Evolutionary conservation across 1,140 invertebrate species (phyloP), one percentile per base, ranked within the genome.

Genomic region (Periplaneta americana): DNA sequence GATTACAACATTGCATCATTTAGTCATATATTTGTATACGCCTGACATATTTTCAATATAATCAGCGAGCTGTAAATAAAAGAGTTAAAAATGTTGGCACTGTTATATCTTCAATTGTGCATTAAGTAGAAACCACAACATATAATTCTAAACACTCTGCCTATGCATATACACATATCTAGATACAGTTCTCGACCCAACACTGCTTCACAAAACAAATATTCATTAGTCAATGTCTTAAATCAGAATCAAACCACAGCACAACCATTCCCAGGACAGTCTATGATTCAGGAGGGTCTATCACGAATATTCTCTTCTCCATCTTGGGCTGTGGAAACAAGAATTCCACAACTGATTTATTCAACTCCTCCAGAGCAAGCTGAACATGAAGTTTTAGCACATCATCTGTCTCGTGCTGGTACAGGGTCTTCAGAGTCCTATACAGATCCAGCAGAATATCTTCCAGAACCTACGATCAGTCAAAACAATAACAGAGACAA

Each of bases 321-420:
- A 94, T 87, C 82, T 90, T 89, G 66, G 91, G 85, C 83, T 89
- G 86, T 0, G 90, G 88, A 81, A 92, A 91, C 22, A 96, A 84
- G 85, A 93, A 91, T 78, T 92, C 88, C 83, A 89, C 91, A 34
- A 94, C 92, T 75, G 94, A 93, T 66, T 90, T 89, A 86, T 95
- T 92, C 18, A 97, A 88, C 89, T 96, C 94, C 87, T 95, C 93
- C 6, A 96, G 85, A 1, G 95, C 94, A 34, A 96, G 85, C 84
- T 95, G 92, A 32, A 93, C 92, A 84, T 97, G 95, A 32, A 95
- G 87, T 85, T 91, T 89, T 18, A 96, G 89, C 1, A 93, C 88
- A 22, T 93, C 90, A 87, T 97, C 95, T 76, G 91, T 89, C 84
- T 94, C 91, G 78, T 90, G 89, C 34, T 90, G 88, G 78, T 94